Evolutionary conservation across 1,140 invertebrate genomes (phyloP), one percentile per base, ranked within the genome.

Genomic region (Lordiphosa collinella): DNA sequence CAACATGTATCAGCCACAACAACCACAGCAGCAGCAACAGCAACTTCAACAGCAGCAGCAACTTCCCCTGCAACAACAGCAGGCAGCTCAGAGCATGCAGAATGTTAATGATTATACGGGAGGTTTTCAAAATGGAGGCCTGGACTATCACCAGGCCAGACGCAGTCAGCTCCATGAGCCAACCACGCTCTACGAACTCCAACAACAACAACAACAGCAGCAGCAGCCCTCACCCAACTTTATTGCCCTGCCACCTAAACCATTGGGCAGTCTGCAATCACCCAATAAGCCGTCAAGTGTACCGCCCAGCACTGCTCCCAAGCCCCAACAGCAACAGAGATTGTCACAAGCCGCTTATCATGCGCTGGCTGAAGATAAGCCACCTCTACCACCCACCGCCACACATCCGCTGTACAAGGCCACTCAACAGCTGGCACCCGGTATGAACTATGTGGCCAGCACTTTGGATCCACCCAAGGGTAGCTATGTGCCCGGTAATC

Each of bases 401-500:
- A 95, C 94, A 1, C 94, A 95, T 90, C 94, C 94, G 0, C 88
- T 95, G 6, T 94, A 92, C 68, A 92, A 90, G 57, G 92, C 92
- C 49, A 92, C 93, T 8, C 94, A 94, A n/a, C 84, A 88, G 56
- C 44, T 82, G 40, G 71, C 67, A 44, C 84, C 76, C 7, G 75
- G 79, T 8, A 79, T 89, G 66, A 88, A 89, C 35, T 88, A 88
- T 37, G 82, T 88, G 7, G 87, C 87, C 37, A 95, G 93, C 78
- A 92, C 92, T 60, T 91, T 93, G 62, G 95, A 95, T 89, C 93
- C 93, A 16, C 94, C 94, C 0, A 92, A 93, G 73, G 94, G 94
- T 71, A 92, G 92, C 25, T 94, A 94, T 84, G 93, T 95, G 90
- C 92, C 92, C 16, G 88, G 38, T n/a, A 75, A 40, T 40, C 75